Evolutionary conservation across 2,888 invertebrate species (phyloP), one percentile per base, ranked within the genome.

Genomic region (Conchocele bisecta): DNA sequence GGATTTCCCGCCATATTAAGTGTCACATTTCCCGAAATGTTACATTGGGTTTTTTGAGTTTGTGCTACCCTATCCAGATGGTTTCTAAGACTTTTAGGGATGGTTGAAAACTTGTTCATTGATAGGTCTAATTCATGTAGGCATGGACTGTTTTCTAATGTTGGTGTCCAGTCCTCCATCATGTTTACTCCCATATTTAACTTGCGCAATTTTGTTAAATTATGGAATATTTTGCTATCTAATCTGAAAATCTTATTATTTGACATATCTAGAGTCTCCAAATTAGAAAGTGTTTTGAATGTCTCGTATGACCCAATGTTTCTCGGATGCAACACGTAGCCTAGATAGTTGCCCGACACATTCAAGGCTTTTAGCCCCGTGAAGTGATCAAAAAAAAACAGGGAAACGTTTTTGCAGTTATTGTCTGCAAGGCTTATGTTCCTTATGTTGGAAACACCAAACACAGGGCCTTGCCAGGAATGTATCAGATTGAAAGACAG

Each of bases 371-470:
- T 31, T 15, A 80, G 33, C 3, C 15, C 20, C 3, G 22, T 2
- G 29, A 79, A 64, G 1, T 22, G 20, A 13, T 29, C 17, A 46
- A 79, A 72, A 24, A 79, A 79, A 0, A 11, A 6, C 15, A 28
- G 11, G 0, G 44, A 33, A 4, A 75, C 42, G 13, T 60, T 28
- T 1, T 39, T 7, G 17, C 72, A 72, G 15, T 48, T 37, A 33
- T 80, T 80, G 11, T 61, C 54, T 7, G 76, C 68, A 5, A 80
- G 50, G 39, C 75, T 73, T 1, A 80, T 35, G 24, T 57, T 26
- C n/a, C 24, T 63, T 0, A 80, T 4, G 17, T 41, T 39, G 24
- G 63, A 39, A 15, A 75, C 24, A 15, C 80, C 80, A 11, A 24
- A 22, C 1, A 76, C 51, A 0, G 63, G 56, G 4, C 66, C 71